Evolutionary conservation across 2,888 invertebrate species (phyloP), one percentile per base, ranked within the genome.

Genomic region (Temnothorax rugatulus): DNA sequence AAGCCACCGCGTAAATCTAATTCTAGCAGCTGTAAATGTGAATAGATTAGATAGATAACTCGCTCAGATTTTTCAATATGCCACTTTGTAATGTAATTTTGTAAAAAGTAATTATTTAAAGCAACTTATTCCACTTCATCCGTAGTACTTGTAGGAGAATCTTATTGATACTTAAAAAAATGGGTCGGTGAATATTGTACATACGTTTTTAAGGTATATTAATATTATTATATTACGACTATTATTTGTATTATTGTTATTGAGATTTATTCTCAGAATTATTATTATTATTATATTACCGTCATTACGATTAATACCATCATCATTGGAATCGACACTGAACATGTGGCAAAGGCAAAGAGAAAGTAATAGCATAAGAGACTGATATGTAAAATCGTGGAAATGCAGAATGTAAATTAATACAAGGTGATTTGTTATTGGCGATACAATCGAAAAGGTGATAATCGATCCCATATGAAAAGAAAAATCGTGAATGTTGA

Each of bases 81-180:
- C 91, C 91, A 91, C 91, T 93, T 95, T 93, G 93, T 94, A 94
- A 93, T 94, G 94, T 94, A 94, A 95, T 95, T 95, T 94, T 94
- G 94, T 94, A 94, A 93, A 94, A 94, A 94, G 91, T 89, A 92
- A 90, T 91, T 92, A 93, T 94, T 93, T 94, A 94, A 93, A 92
- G 91, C 90, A 89, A 93, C 91, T 93, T 93, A 93, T 93, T 93
- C 91, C 91, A 92, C 90, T 92, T 94, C 92, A 92, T 92, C 92
- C 90, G 91, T 93, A 93, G 92, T 93, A 93, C 89, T 92, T 92
- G 91, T 92, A 91, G 90, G 88, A 87, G 89, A 89, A 90, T 90
- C 87, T 86, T 90, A 90, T 84, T 85, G 88, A 87, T 88, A 89
- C 90, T 89, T 88, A 91, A 91, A 88, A 88, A 68, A 86, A 84